Percentiles rank a stretch among this genome's conserved stretches.
Conservation (phyloP, 2,797 vertebrate species). For the Taeniopygia guttata region DNA sequence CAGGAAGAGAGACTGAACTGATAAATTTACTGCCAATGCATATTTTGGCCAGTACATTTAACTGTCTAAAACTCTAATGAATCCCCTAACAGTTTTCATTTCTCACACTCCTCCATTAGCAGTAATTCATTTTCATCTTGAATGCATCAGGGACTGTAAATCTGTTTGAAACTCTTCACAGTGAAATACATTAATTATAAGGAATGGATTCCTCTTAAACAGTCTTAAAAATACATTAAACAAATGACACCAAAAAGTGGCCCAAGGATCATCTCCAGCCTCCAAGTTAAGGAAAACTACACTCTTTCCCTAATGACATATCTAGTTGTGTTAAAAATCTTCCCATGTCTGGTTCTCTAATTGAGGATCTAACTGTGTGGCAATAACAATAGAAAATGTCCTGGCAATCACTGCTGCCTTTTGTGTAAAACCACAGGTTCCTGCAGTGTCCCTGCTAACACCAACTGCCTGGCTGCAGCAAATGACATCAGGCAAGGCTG, state of each 20-base stretch:
- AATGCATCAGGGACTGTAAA: constrained; percentile 11
- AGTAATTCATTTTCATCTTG: constrained; percentile 29
- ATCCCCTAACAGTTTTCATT: constrained; percentile 10
- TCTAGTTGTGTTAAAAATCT: background rate
- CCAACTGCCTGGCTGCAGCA: background rate
- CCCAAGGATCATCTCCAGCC: background rate
- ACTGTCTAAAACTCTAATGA: constrained; percentile 26
- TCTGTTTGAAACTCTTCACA: constrained; percentile 11
- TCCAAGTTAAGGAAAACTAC: background rate
- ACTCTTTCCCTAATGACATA: background rate
- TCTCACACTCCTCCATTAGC: background rate
- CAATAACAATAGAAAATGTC: background rate
- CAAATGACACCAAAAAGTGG: background rate
- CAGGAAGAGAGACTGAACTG: background rate
- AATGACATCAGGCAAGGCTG: background rate
- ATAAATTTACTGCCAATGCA: background rate
- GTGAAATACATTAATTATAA: background rate
- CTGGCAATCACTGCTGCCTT: background rate
- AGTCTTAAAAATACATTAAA: constrained; percentile 23
- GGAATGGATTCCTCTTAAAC: background rate
- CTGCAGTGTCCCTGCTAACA: background rate
- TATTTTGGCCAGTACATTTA: constrained; percentile 12
- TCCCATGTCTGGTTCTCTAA: background rate
- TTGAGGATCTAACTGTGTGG: background rate
- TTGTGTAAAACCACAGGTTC: background rate